Conservation (phyloP, 2,113 vertebrate species). For the Vombatus ursinus region DNA sequence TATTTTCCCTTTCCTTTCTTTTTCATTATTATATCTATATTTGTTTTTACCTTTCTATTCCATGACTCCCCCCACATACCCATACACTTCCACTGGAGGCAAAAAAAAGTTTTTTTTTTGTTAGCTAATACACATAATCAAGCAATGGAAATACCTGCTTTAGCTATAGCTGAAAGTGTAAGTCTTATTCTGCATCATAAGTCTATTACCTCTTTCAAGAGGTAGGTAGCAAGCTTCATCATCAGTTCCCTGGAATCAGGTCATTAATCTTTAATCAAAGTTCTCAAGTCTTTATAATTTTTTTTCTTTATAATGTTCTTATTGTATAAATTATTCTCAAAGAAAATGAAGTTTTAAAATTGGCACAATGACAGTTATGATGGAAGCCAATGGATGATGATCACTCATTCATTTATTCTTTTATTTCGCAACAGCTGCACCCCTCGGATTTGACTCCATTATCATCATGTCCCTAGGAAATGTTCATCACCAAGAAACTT, state of each 20-base stretch:
- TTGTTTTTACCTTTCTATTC: background rate
- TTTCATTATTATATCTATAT: background rate
- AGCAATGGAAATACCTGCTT: background rate
- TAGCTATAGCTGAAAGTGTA: background rate
- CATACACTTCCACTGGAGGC: background rate
- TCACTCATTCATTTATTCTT: background rate
- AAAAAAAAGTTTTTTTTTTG: background rate
- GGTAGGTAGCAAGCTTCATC: too few species aligned
- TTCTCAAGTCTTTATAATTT: background rate
- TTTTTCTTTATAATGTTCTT: background rate
- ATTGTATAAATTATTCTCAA: background rate
- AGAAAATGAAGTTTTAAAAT: too few species aligned
- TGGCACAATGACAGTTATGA: too few species aligned
- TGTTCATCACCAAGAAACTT: background rate
- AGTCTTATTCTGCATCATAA: background rate
- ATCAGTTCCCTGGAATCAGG: background rate
- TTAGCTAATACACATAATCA: background rate
- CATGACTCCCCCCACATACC: too few species aligned
- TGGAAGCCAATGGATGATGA: background rate
- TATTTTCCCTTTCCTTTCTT: background rate
- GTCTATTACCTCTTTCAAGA: background rate
- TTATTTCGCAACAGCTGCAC: background rate
- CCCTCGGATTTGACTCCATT: background rate
- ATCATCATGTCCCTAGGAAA: background rate
- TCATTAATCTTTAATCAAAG: background rate